Evolutionary conservation across 2,888 invertebrate species (phyloP).

Genomic region (Sipha maydis): DNA sequence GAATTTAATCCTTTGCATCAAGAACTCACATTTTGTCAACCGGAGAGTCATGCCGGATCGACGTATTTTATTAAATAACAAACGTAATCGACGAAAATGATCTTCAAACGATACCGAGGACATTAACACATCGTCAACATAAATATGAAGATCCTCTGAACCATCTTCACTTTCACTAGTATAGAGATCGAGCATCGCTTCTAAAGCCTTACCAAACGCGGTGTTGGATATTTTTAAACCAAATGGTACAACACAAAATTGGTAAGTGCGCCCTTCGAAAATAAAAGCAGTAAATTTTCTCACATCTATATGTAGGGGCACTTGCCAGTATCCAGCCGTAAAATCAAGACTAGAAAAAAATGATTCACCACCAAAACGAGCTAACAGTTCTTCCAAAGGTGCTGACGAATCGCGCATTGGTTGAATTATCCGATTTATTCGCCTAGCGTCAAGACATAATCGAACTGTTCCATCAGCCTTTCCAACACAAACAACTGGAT

Average conservation of each 20-base stretch:
- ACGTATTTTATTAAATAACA: no score
- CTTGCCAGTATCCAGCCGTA: no score
- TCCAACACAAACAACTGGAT: background rate
- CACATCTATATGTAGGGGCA: background rate
- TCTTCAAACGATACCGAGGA: no score
- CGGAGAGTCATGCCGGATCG: no score
- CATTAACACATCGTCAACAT: no score
- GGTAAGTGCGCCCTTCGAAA: slow-evolving; percentile 7
- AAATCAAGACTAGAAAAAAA: slow-evolving; percentile 22
- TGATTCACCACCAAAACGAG: background rate
- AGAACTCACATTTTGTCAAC: no score
- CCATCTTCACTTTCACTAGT: background rate
- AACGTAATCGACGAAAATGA: background rate
- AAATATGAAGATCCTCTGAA: background rate
- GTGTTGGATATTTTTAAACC: slow-evolving; percentile 17
- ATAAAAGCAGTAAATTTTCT: slow-evolving; percentile 17
- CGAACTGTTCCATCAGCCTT: background rate
- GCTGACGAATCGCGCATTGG: background rate
- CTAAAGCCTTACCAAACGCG: background rate
- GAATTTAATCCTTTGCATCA: no score
- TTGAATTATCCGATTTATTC: background rate
- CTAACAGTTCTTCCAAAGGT: background rate
- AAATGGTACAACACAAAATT: background rate
- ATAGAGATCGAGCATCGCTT: background rate
- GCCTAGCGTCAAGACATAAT: background rate